Conservation (phyloP, 2,797 vertebrate genomes). For the Coracias cyanogaster region DNA sequence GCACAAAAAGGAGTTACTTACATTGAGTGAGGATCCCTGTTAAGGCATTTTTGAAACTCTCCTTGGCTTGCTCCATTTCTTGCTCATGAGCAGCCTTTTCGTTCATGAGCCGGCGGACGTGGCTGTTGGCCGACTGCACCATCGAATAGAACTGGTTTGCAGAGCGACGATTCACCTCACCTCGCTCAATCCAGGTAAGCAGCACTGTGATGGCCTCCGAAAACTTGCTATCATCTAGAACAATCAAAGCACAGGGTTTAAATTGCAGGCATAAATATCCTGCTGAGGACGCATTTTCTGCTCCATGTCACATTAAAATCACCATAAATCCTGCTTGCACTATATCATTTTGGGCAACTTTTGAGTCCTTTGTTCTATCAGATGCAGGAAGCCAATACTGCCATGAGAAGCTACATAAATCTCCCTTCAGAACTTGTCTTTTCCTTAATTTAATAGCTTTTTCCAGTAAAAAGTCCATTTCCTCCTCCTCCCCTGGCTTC, state of each 20-base stretch:
- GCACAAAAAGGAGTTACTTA: slow-evolving; percentile 83
- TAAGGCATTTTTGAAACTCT: slow-evolving; percentile 92
- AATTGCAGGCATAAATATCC: slow-evolving; percentile 49
- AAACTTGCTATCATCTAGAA: slow-evolving; percentile 91
- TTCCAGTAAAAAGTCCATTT: not conserved
- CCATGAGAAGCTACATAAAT: slow-evolving; percentile 44
- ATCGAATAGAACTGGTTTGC: slow-evolving; percentile 97
- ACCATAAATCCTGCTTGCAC: slow-evolving; percentile 24
- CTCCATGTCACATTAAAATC: slow-evolving; percentile 36
- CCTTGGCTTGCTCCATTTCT: slow-evolving; percentile 92
- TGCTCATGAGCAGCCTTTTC: slow-evolving; percentile 94
- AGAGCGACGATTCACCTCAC: slow-evolving; percentile 92
- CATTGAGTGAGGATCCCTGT: slow-evolving; percentile 92
- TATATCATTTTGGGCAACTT: slow-evolving; percentile 26
- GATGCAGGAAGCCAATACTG: not conserved
- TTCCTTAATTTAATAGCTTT: slow-evolving; percentile 18
- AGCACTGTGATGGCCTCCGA: slow-evolving; percentile 89
- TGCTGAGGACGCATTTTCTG: slow-evolving; percentile 38
- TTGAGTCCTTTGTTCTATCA: not conserved
- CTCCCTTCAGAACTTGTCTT: not conserved
- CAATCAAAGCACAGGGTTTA: slow-evolving; percentile 46
- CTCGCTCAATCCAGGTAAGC: slow-evolving; percentile 93
- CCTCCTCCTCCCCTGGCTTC: not conserved
- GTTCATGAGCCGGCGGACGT: slow-evolving; percentile 91
- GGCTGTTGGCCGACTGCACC: slow-evolving; percentile 96